phyloP scores from a whole-genome alignment of 2,797 vertebrate genomes.

The Otolemur crassicaudatus region DNA sequence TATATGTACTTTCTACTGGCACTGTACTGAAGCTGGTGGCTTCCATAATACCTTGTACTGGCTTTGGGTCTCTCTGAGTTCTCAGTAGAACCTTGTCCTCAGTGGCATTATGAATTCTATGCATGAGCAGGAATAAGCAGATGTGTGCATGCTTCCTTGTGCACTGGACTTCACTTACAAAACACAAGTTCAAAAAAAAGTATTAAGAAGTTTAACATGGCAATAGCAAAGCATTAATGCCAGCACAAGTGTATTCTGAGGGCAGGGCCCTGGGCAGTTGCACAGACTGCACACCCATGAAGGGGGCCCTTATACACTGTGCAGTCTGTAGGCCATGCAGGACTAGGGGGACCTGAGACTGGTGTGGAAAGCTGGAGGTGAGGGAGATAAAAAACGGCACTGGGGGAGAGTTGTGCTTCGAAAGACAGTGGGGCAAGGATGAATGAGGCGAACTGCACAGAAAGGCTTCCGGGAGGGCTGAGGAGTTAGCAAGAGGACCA shows the following conservation, averaged over 20 bases:
- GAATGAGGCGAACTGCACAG: background rate
- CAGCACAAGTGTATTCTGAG: background rate
- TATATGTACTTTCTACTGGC: no score
- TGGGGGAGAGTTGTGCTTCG: background rate
- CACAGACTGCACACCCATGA: no score
- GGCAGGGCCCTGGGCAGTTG: no score
- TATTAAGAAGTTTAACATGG: background rate
- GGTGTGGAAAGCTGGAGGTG: background rate
- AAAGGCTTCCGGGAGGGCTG: background rate
- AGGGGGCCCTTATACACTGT: background rate
- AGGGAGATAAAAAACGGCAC: background rate
- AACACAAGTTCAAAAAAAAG: background rate
- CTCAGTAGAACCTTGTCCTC: background rate
- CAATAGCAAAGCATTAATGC: background rate
- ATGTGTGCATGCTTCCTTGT: fast-evolving
- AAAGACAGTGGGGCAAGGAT: background rate
- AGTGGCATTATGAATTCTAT: fast-evolving
- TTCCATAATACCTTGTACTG: background rate
- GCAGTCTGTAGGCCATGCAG: background rate
- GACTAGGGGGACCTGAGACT: background rate
- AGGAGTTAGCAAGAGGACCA: background rate
- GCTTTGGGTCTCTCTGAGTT: background rate
- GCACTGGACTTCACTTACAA: background rate
- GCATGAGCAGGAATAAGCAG: fast-evolving
- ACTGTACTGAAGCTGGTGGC: no score